Conservation (phyloP, 2,797 vertebrate species). For the Antennarius maculatus region DNA sequence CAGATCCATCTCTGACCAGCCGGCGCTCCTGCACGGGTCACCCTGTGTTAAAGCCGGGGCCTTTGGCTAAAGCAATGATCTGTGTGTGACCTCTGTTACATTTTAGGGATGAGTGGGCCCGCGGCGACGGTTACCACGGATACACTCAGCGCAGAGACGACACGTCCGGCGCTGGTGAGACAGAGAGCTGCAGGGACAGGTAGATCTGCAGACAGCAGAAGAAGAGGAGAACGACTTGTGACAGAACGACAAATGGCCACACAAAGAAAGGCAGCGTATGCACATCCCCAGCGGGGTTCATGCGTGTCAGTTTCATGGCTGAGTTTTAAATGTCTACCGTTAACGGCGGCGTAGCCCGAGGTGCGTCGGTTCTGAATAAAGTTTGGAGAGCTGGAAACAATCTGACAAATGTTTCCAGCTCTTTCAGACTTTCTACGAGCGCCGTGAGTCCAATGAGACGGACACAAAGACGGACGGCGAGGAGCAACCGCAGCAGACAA, state of each 20-base stretch:
- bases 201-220: conserved; percentile 37
- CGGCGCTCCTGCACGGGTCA: conserved; percentile 52
- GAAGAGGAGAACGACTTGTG: conserved; percentile 39
- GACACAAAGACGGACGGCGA: conserved; percentile 43
- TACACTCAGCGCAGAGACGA: conserved; percentile 59
- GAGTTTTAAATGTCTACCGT: conserved; percentile 6
- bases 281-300: conserved; percentile 7
- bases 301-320: conserved; percentile 14
- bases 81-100: conserved; percentile 70
- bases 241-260: conserved; percentile 56
- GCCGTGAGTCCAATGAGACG: conserved; percentile 37
- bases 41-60: conserved; percentile 62
- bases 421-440: conserved; percentile 30
- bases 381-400: conserved; percentile 44
- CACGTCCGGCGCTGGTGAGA: conserved; percentile 53
- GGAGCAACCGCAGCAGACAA: conserved; percentile 47
- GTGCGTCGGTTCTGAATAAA: conserved; percentile 38
- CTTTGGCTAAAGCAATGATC: conserved; percentile 68
- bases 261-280: conserved; percentile 27
- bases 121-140: conserved; percentile 66
- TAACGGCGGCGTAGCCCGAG: conserved; percentile 40
- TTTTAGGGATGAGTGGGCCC: conserved; percentile 64
- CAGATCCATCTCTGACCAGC: conserved; percentile 45
- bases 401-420: conserved; percentile 37
- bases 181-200: conserved; percentile 50